Evolutionary conservation across 1,140 invertebrate species (phyloP), one percentile per base, ranked within the genome.

Genomic region (Maniola jurtina): DNA sequence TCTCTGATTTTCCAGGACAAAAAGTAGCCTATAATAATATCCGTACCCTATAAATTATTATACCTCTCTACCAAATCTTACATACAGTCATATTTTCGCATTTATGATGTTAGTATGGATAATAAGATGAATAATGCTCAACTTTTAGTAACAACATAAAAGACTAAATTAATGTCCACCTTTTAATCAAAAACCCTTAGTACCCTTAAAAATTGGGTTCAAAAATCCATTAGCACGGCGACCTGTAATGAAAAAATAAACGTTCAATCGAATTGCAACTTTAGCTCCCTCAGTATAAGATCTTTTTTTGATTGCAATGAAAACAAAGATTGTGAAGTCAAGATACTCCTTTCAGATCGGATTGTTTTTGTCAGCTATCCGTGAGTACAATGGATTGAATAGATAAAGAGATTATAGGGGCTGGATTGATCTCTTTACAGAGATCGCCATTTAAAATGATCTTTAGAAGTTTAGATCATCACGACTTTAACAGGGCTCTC

Each of bases 331-430:
- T 52, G 14, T 16, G 10, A 52, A 52, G 14, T 52, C 42, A n/a
- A 45, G 42, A 52, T 15, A 52, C 48, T 52, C 48, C 14, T 25
- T 52, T 52, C 15, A 25, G 48, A 52, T 52, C 15, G 42, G 14
- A 64, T 42, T 70, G 66, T 52, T 72, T 72, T 75, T 72, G 67
- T 70, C 67, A 72, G 64, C 67, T 59, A 75, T 75, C 72, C 67
- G 70, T 64, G 45, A 25, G 25, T 25, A 25, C 66, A 72, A 70
- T 67, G 60, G 67, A 75, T 66, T 67, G 70, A 68, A 75, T 72
- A 59, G 45, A 69, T 69, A 25, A 25, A 57, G 64, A 66, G 66
- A 52, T 25, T 52, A 52, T 16, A 16, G 48, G 48, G 48, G 3
- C 48, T 3, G 48, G 15, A 16, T 16, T 14, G 8, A 52, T 45